Conservation (phyloP, 2,797 vertebrate genomes). For the Enteromius afrohamiltoni region DNA sequence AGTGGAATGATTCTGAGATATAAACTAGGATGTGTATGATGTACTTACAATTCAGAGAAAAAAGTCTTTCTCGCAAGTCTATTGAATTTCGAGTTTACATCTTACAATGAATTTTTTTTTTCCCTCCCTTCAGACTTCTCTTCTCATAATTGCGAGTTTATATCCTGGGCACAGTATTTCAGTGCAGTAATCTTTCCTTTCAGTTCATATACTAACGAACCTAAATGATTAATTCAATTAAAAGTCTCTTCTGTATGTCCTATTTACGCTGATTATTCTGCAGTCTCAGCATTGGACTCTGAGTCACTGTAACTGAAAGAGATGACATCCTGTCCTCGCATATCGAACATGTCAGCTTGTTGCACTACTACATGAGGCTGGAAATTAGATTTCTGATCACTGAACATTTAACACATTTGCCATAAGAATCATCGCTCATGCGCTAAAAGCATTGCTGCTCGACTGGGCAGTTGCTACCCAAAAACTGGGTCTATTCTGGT, state of each 20-base stretch:
- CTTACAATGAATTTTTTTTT: neutral
- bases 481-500: neutral
- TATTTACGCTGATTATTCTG: constrained; percentile 24
- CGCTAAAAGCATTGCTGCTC: neutral
- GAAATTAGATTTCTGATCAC: constrained; percentile 6
- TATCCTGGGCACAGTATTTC: neutral
- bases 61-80: neutral
- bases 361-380: neutral
- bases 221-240: neutral
- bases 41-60: neutral
- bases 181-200: neutral
- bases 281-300: neutral
- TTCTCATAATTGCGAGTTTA: neutral
- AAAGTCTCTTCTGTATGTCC: constrained; percentile 32
- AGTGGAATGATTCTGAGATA: neutral
- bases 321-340: constrained; percentile 10
- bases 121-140: neutral
- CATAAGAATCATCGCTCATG: neutral
- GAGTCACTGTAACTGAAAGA: constrained; percentile 12
- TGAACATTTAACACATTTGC: constrained; percentile 21
- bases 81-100: neutral
- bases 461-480: neutral
- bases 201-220: neutral
- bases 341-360: constrained; percentile 33
- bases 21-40: neutral